Conservation (phyloP, 2,888 invertebrate species). For the Drosophila putrida region DNA sequence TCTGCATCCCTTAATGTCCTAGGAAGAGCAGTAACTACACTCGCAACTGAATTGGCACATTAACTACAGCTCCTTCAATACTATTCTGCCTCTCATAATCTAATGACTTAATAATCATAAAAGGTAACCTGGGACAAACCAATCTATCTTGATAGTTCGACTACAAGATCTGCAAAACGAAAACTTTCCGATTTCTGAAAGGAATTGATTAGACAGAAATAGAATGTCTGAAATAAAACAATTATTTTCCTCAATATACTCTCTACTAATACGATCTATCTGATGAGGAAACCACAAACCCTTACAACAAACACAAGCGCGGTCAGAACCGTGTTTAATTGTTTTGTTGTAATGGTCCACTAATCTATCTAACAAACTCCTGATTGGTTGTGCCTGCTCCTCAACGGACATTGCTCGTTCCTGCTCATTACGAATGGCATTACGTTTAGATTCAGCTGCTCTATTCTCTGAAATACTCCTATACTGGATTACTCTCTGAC, state of each 20-base stretch:
- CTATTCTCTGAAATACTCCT: not conserved
- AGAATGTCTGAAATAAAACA: not conserved
- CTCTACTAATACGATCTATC: too few relatives aligned
- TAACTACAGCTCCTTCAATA: conserved; percentile 20
- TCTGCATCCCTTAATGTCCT: not conserved
- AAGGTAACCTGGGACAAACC: conserved; percentile 8
- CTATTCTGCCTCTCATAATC: conserved; percentile 10
- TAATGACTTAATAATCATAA: conserved; percentile 17
- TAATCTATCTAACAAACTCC: too few relatives aligned
- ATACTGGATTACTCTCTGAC: not conserved
- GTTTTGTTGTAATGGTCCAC: not conserved
- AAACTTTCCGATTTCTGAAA: not conserved
- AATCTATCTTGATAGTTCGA: conserved; percentile 1
- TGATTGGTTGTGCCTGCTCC: too few relatives aligned
- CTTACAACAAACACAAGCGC: not conserved
- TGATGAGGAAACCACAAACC: too few relatives aligned
- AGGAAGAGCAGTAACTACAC: conserved; percentile 17
- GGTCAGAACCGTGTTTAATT: not conserved
- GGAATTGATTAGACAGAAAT: not conserved
- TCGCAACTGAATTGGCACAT: conserved; percentile 22
- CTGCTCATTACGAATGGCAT: not conserved
- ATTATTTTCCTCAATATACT: too few relatives aligned
- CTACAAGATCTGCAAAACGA: not conserved
- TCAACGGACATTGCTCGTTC: not conserved
- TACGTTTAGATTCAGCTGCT: not conserved